Percentiles rank a stretch among this genome's conserved stretches.
These are phyloP conservation scores for Calyptommatus sinebrachiatus DNA, from an alignment of 2,113 vertebrate species.

Conservation along the genomic window DNA sequence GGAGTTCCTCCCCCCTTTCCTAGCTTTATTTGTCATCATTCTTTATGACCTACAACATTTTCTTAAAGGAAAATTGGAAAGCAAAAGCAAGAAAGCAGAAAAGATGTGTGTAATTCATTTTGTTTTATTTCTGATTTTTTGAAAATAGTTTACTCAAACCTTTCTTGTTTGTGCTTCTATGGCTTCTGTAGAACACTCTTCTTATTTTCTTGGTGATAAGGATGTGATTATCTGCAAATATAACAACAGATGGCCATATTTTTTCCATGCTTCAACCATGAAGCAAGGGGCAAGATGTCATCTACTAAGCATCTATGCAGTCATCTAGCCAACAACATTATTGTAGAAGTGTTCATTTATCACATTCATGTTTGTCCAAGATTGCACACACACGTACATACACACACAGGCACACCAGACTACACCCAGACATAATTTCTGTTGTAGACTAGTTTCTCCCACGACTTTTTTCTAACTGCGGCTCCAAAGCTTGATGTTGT, in stretches of 20 bases:
- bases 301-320: constrained; percentile 13
- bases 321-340: constrained; percentile 13
- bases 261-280: constrained; percentile 48
- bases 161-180: constrained; percentile 35
- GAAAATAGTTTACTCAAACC: constrained; percentile 43
- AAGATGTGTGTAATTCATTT: constrained; percentile 42
- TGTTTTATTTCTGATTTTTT: constrained; percentile 28
- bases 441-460: constrained; percentile 23
- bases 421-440: constrained; percentile 36
- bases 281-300: constrained; percentile 50
- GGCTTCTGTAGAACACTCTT: constrained; percentile 36
- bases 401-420: constrained; percentile 7
- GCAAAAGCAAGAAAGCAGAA: constrained; percentile 29
- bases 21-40: constrained; percentile 46
- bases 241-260: constrained; percentile 54
- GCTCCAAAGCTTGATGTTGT: constrained; percentile 41
- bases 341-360: constrained; percentile 24
- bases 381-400: constrained; percentile 19
- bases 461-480: constrained; percentile 35
- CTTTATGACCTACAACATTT: constrained; percentile 35
- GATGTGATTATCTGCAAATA: constrained; percentile 30
- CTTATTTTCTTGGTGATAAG: constrained; percentile 28
- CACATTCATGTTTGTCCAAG: constrained; percentile 35
- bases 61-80: constrained; percentile 55
- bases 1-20: constrained; percentile 21